phyloP scores from a whole-genome alignment of 1,140 invertebrate species.

The Bathynomus jamesi region DNA sequence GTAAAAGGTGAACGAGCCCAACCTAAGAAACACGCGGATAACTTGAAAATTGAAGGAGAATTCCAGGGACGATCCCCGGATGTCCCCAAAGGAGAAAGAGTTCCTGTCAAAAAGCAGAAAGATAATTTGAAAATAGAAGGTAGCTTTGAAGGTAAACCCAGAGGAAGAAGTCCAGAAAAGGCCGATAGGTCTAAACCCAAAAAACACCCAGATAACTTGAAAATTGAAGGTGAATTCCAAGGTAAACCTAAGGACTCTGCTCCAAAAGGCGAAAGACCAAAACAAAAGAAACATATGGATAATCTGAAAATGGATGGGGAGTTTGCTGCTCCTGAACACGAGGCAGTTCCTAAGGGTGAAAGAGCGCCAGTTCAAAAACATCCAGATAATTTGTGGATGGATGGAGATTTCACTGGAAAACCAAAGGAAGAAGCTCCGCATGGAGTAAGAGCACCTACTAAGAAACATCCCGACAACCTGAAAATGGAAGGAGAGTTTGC shows the following conservation, averaged over 20 bases:
- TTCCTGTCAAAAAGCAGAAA: conserved; percentile 15
- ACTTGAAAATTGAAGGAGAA: conserved; percentile 39
- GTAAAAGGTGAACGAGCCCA: conserved; percentile 24
- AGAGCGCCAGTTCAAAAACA: conserved; percentile 45
- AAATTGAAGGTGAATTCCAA: conserved; percentile 19
- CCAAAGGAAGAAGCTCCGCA: conserved; percentile 31
- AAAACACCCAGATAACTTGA: conserved; percentile 24
- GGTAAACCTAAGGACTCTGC: not conserved
- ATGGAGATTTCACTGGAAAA: conserved; percentile 44
- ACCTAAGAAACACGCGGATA: conserved; percentile 37
- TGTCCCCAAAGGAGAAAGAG: conserved; percentile 26
- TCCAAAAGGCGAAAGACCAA: conserved; percentile 41
- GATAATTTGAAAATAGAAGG: conserved; percentile 28
- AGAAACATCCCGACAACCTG: conserved; percentile 15
- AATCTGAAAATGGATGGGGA: conserved; percentile 52
- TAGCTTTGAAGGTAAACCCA: conserved; percentile 2
- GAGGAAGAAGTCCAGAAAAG: not conserved
- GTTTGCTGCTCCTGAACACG: conserved; percentile 45
- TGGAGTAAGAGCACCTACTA: conserved; percentile 21
- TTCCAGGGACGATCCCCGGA: conserved; percentile 35
- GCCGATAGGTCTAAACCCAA: conserved; percentile 43
- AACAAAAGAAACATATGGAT: conserved; percentile 46
- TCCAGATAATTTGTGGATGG: conserved; percentile 50
- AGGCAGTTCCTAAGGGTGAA: conserved; percentile 41
- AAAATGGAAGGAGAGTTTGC: conserved; percentile 10